Conservation (phyloP, 2,113 vertebrate genomes). For the Anoplopoma fimbria region DNA sequence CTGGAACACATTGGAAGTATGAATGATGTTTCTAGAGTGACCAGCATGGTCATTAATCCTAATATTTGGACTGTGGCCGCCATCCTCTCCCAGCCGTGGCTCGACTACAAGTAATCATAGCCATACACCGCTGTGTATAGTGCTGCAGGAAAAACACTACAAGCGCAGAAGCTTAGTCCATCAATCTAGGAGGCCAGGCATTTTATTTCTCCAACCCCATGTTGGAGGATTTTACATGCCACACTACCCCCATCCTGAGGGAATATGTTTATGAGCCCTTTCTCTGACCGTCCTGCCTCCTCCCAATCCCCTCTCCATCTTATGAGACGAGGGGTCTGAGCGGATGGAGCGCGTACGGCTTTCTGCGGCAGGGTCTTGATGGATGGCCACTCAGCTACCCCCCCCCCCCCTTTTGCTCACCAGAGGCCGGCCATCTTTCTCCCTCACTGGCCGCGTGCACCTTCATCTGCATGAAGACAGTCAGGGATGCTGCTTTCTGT, state of each 20-base stretch:
- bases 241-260: constrained; percentile 34
- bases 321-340: constrained; percentile 45
- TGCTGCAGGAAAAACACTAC: constrained; percentile 68
- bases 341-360: constrained; percentile 38
- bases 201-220: constrained; percentile 42
- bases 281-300: constrained; percentile 57
- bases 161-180: constrained; percentile 64
- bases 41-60: constrained; percentile 76
- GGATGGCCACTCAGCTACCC: constrained; percentile 67
- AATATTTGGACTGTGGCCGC: constrained; percentile 70
- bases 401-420: constrained; percentile 52
- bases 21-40: constrained; percentile 71
- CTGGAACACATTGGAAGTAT: constrained; percentile 50
- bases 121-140: constrained; percentile 56
- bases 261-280: constrained; percentile 70
- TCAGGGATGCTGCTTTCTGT: constrained; percentile 52
- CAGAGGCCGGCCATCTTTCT: constrained; percentile 69
- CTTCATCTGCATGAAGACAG: constrained; percentile 58
- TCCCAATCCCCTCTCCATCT: constrained; percentile 31
- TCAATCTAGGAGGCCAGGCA: constrained; percentile 69
- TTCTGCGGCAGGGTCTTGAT: constrained; percentile 63
- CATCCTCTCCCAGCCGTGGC: constrained; percentile 63
- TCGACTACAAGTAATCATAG: constrained; percentile 77
- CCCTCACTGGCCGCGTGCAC: constrained; percentile 34
- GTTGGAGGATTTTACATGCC: constrained; percentile 54